phyloP scores from a whole-genome alignment of 2,797 vertebrate genomes.

The Eulemur rubriventer region DNA sequence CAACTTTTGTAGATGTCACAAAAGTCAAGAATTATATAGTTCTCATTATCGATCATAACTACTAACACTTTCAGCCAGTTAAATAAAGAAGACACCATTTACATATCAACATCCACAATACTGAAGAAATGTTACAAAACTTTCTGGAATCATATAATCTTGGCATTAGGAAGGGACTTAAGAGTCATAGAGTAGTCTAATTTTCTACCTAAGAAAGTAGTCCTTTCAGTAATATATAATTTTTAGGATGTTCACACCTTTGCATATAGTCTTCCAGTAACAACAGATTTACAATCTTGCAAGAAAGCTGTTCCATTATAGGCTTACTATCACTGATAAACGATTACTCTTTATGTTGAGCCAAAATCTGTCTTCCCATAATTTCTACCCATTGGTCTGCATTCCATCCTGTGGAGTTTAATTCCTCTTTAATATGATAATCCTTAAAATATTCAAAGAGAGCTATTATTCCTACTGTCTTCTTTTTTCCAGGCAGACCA shows the following conservation, averaged over 20 bases:
- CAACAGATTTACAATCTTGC: neutral
- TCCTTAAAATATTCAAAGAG: neutral
- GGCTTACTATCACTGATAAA: constrained; percentile 1
- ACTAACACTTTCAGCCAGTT: neutral
- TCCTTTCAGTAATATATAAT: neutral
- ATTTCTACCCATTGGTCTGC: neutral
- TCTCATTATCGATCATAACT: neutral
- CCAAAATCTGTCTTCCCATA: neutral
- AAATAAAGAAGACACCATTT: neutral
- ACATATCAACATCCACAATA: neutral
- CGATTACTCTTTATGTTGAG: neutral
- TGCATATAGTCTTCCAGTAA: neutral
- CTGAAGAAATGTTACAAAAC: neutral
- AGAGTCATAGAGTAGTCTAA: neutral
- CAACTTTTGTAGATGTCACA: neutral
- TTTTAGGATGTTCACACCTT: neutral
- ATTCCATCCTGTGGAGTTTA: constrained; percentile 8
- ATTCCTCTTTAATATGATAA: neutral
- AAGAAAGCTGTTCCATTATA: neutral
- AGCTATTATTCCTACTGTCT: neutral
- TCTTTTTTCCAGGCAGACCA: neutral
- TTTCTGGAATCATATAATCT: neutral
- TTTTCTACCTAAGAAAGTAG: neutral
- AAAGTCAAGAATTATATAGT: neutral
- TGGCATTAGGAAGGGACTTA: neutral